Base-by-base conservation (phyloP, 2,113 vertebrate genomes). In the Thalassarche chlororhynchos region DNA sequence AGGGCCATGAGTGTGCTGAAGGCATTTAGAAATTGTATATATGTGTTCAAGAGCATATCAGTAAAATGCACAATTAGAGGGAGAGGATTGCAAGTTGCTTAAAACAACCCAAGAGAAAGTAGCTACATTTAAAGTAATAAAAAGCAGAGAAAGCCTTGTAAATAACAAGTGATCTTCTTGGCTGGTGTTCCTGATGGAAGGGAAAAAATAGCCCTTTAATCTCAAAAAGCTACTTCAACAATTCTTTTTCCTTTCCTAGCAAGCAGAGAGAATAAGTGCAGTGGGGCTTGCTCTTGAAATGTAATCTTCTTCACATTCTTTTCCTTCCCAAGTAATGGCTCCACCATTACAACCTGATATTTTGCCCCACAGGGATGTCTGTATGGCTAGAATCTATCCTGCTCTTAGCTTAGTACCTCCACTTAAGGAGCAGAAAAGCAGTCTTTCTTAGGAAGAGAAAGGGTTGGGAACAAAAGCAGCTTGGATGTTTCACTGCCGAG, bases 181-280 rank as follows among this genome's bases (percentile, higher is more conserved):
- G 16, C n/a, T 96, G 32, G 24, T 88, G 15, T 89, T 93, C 17
- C n/a, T 87, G 40, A 71, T 70, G 47, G 57, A 81, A 78, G 15
- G 60, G 26, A 25, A 60, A 80, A 90, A 87, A 58, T 75, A 87
- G 24, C 36, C 60, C 32, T 85, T 81, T 90, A 92, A 36, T 87
- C 44, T 71, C 38, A 75, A 72, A 80, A 92, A 91, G 38, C 44
- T 84, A 61, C 36, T 95, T 91, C 61, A 61, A 64, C 60, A 7
- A 42, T 89, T 88, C n/a, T 87, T 90, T 84, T 71, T 71, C 9
- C n/a, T 76, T 92, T 95, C 29, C 64, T 36, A 46, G 55, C 65
- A 92, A 95, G 51, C 77, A 80, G 34, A 75, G 78, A 95, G 78
- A 95, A 20, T 92, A 81, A 94, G 51, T 83, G 58, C 87, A 70